Percentiles rank a stretch among this genome's conserved stretches.
Evolutionary conservation across 2,113 vertebrate species (phyloP).

Genomic region (Chascanopsetta lugubris): DNA sequence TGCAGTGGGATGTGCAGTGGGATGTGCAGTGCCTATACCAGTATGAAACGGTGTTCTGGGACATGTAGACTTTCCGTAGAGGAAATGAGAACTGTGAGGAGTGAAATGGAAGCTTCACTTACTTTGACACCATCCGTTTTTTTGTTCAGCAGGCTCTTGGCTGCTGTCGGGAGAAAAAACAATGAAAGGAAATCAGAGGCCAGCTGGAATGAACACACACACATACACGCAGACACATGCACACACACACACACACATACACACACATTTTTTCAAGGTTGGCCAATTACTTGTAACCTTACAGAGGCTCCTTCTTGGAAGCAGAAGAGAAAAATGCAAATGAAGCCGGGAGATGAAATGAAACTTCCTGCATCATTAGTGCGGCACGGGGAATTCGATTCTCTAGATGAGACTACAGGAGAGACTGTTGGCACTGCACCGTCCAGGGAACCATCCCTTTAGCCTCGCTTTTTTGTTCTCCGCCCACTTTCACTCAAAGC

Average conservation of each 20-base stretch:
- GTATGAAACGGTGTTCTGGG: too few species aligned
- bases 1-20: too few species aligned
- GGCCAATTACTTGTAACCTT: slow-evolving; percentile 28
- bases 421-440: background rate
- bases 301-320: slow-evolving; percentile 26
- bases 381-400: slow-evolving; percentile 34
- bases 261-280: slow-evolving; percentile 9
- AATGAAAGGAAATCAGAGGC: slow-evolving; percentile 49
- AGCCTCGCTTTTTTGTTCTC: background rate
- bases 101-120: slow-evolving; percentile 59
- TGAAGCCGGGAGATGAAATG: slow-evolving; percentile 21
- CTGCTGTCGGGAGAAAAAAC: slow-evolving; percentile 81
- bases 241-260: background rate
- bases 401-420: background rate
- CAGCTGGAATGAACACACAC: background rate
- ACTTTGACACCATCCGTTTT: slow-evolving; percentile 97
- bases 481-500: background rate
- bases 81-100: background rate
- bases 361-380: slow-evolving; percentile 36
- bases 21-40: too few species aligned
- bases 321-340: slow-evolving; percentile 47
- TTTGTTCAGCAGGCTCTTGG: slow-evolving; percentile 93
- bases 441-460: background rate
- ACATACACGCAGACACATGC: too few species aligned
- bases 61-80: background rate